Evolutionary conservation across 2,888 invertebrate genomes (phyloP), one percentile per base, ranked within the genome.

Genomic region (Leptopilina myrica): DNA sequence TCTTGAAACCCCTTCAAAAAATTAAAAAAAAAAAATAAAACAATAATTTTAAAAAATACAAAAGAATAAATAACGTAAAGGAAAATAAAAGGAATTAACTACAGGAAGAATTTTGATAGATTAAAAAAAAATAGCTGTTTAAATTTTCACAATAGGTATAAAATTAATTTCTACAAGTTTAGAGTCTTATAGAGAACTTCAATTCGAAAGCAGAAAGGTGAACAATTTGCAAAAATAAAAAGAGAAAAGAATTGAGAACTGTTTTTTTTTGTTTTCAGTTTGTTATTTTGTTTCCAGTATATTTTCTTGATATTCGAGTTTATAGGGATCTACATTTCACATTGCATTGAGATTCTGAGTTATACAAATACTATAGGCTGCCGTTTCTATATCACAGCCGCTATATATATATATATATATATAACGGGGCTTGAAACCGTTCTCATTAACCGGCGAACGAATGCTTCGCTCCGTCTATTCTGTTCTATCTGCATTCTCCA

Each of bases 371-470:
- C 78, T 83, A 84, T 86, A 86, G 85, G 84, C 84, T 53, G 78
- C 76, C 76, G 82, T 78, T 78, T 80, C 75, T 77, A 77, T 79
- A 65, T 79, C 78, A 78, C 77, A 67, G 76, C 82, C 82, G 81
- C 78, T 83, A 84, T 85, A 33, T 20, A 20, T 20, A 20, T 20
- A 20, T 20, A 20, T 20, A 20, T 20, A 20, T 20, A 20, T 33
- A 87, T 87, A 89, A 88, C 87, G 86, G 86, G 80, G 84, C 88
- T 89, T 87, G 88, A 89, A 89, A 90, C 89, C 88, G 87, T 89
- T 89, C 89, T 89, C 89, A 90, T 90, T 89, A 90, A 89, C 88
- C 87, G 85, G 84, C 87, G 86, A 88, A 87, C 86, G 85, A 87
- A 86, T 87, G 83, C 87, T 85, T 82, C 79, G 83, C 85, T 85